Percentiles rank a stretch among this genome's conserved stretches.
Conservation (phyloP, 2,888 invertebrate genomes). For the Hedya salicella region DNA sequence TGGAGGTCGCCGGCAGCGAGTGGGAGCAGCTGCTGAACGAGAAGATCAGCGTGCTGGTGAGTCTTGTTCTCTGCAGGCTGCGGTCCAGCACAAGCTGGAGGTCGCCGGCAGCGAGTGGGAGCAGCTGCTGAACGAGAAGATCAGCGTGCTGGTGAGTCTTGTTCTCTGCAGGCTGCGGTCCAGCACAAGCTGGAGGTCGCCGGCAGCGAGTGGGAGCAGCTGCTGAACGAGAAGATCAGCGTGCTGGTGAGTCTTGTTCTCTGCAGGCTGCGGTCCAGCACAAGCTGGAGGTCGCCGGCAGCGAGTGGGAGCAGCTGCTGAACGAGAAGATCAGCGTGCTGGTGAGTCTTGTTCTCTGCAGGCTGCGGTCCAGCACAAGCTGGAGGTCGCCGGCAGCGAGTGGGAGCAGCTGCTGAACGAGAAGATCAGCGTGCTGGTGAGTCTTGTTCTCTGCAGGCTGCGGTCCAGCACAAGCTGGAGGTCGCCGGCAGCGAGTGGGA, state of each 20-base stretch:
- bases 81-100: conserved; percentile 76
- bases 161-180: conserved; percentile 45
- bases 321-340: conserved; percentile 42
- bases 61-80: conserved; percentile 39
- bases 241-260: no score
- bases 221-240: conserved; percentile 51
- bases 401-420: conserved; percentile 66
- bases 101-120: conserved; percentile 70
- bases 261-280: conserved; percentile 50
- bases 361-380: conserved; percentile 59
- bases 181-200: conserved; percentile 71
- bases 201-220: conserved; percentile 69
- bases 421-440: no score
- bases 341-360: no score
- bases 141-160: no score
- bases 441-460: no score
- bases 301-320: conserved; percentile 70
- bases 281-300: conserved; percentile 71
- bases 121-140: conserved; percentile 56
- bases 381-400: conserved; percentile 71
- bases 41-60: conserved; percentile 70
- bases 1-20: conserved; percentile 68
- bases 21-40: conserved; percentile 71
- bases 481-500: no score
- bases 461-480: conserved; percentile 62